phyloP scores from a whole-genome alignment of 1,140 invertebrate genomes.

The honey bee (Apis mellifera) region DNA sequence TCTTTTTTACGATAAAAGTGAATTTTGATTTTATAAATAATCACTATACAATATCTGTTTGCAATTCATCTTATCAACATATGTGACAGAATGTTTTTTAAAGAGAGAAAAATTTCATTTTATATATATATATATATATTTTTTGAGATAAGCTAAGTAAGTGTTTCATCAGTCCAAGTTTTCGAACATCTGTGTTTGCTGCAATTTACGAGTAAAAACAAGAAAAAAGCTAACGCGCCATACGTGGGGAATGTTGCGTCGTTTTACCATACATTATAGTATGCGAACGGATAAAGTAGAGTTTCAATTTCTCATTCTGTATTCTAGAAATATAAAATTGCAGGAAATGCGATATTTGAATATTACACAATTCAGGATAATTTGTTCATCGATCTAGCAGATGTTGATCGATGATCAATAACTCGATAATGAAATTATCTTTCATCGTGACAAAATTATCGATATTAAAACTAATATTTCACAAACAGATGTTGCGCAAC shows the following conservation, averaged over 20 bases:
- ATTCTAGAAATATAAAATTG: background rate
- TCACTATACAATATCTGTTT: background rate
- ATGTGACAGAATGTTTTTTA: background rate
- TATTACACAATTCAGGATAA: background rate
- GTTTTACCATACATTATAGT: too few species aligned
- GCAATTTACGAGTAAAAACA: background rate
- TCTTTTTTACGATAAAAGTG: too few species aligned
- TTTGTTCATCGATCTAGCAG: background rate
- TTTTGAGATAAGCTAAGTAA: slow-evolving; percentile 10
- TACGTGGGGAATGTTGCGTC: slow-evolving; percentile 8
- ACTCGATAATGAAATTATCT: background rate
- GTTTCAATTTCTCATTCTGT: background rate
- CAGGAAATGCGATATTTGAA: background rate
- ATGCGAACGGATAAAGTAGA: background rate
- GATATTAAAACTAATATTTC: background rate
- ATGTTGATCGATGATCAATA: slow-evolving; percentile 1
- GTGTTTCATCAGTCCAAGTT: slow-evolving; percentile 2
- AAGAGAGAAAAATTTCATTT: background rate
- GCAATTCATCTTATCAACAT: background rate
- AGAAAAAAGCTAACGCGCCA: slow-evolving; percentile 13
- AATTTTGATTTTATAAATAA: background rate
- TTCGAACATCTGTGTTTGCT: slow-evolving; percentile 56
- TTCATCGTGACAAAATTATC: background rate
- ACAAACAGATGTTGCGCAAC: background rate
- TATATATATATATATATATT: background rate